These are phyloP conservation scores for Biston stratarius DNA, from an alignment of 2,888 invertebrate species.

Conservation along the genomic window DNA sequence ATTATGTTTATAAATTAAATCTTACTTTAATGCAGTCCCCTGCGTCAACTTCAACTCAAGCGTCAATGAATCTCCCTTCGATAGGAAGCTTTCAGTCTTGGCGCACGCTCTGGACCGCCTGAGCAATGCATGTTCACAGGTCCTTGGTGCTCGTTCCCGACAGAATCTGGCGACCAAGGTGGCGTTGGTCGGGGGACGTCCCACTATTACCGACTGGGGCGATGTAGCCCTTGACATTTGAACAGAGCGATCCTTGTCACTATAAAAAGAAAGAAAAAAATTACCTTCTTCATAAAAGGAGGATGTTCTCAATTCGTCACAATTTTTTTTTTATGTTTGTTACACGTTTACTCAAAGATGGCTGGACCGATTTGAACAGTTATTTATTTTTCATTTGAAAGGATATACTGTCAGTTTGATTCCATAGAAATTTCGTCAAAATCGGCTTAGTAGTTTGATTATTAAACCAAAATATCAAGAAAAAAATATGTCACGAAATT, in stretches of 20 bases:
- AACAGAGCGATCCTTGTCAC: conserved; percentile 80
- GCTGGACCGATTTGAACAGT: too few relatives aligned
- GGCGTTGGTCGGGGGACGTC: conserved; percentile 89
- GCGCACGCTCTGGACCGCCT: conserved; percentile 90
- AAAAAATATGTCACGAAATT: too few relatives aligned
- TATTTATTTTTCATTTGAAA: too few relatives aligned
- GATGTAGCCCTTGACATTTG: conserved; percentile 83
- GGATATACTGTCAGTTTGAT: too few relatives aligned
- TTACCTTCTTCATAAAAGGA: too few relatives aligned
- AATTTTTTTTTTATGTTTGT: too few relatives aligned
- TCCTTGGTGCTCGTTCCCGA: conserved; percentile 92
- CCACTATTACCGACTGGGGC: conserved; percentile 79
- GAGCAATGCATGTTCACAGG: conserved; percentile 93
- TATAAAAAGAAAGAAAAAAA: too few relatives aligned
- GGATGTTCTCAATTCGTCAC: too few relatives aligned
- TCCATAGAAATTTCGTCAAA: too few relatives aligned
- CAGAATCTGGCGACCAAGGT: conserved; percentile 93
- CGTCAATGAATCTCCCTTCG: conserved; percentile 92
- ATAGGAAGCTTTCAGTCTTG: conserved; percentile 93
- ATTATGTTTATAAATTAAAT: conserved; percentile 8
- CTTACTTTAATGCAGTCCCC: conserved; percentile 94
- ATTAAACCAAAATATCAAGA: too few relatives aligned
- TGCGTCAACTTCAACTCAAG: conserved; percentile 92
- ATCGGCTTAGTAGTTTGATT: too few relatives aligned
- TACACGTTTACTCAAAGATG: too few relatives aligned